These are phyloP conservation scores for Prostheceraeus crozeri DNA, from an alignment of 2,888 invertebrate genomes.

Conservation along the genomic window DNA sequence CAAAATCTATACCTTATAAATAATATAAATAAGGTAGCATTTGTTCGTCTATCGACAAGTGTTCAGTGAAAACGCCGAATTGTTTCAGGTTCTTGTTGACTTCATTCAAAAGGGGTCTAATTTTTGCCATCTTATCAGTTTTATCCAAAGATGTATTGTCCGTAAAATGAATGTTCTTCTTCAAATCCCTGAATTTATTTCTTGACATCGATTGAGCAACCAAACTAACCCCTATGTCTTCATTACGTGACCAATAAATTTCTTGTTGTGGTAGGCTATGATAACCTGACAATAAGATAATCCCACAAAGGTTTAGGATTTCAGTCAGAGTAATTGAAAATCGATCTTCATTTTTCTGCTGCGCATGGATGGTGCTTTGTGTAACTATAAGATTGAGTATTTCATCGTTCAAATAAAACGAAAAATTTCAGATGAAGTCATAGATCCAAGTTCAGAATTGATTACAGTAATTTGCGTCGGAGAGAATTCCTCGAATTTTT, in stretches of 20 bases:
- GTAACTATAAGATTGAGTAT: not conserved
- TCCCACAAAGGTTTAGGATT: not conserved
- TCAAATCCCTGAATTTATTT: constrained; percentile 39
- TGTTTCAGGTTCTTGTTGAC: constrained; percentile 33
- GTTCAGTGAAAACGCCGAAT: constrained; percentile 34
- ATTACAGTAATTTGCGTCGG: not conserved
- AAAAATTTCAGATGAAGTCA: constrained; percentile 13
- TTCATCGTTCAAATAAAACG: constrained; percentile 5
- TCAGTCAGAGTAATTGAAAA: constrained; percentile 7
- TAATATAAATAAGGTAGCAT: constrained; percentile 54
- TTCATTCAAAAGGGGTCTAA: constrained; percentile 36
- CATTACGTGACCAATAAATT: constrained; percentile 37
- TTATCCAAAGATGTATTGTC: constrained; percentile 31
- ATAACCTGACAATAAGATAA: constrained; percentile 7
- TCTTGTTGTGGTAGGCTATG: constrained; percentile 31
- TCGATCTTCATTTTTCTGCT: not conserved
- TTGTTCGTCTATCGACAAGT: constrained; percentile 46
- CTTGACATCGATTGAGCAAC: constrained; percentile 31
- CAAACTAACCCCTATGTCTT: constrained; percentile 36
- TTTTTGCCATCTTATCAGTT: constrained; percentile 39
- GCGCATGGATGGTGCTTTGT: constrained; percentile 9
- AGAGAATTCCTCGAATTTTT: not conserved
- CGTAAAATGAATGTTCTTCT: constrained; percentile 39
- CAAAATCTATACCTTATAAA: too few species aligned
- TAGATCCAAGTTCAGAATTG: not conserved